These are phyloP conservation scores for Daubentonia madagascariensis DNA, from an alignment of 2,113 vertebrate genomes.

Conservation along the genomic window DNA sequence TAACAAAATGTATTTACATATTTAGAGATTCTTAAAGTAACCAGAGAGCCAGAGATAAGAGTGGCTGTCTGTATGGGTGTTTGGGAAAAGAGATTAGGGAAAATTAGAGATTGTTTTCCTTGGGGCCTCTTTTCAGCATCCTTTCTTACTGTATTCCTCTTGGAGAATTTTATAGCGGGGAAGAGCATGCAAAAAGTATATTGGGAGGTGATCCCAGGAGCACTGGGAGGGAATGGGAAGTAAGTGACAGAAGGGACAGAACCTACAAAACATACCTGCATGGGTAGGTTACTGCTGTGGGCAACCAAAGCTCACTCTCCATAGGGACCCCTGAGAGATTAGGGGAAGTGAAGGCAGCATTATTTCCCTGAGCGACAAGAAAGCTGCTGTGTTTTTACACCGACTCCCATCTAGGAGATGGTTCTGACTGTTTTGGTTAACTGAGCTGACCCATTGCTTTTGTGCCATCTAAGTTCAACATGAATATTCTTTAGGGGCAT, in stretches of 20 bases:
- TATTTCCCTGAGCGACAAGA: not conserved
- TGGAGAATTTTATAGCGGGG: not conserved
- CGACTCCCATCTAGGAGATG: not conserved
- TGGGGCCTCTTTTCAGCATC: not conserved
- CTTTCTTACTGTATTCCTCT: not conserved
- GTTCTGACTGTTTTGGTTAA: not conserved
- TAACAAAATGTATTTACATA: slow-evolving; percentile 72
- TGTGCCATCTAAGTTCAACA: not conserved
- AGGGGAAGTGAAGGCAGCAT: rapidly evolving
- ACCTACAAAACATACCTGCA: not conserved
- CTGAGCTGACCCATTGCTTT: not conserved
- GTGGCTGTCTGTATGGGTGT: not conserved
- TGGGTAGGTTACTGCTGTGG: not conserved
- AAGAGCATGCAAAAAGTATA: not conserved
- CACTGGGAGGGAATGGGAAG: not conserved
- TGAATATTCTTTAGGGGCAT: not conserved
- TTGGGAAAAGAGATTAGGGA: slow-evolving; percentile 20
- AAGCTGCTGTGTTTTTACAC: not conserved
- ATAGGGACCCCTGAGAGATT: rapidly evolving
- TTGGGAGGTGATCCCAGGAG: not conserved
- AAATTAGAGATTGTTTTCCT: not conserved
- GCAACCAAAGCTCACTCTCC: not conserved
- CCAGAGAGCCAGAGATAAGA: not conserved
- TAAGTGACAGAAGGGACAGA: not conserved
- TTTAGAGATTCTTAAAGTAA: slow-evolving; percentile 60